Conservation (phyloP, 2,888 invertebrate species). For the Portevinia maculata region DNA sequence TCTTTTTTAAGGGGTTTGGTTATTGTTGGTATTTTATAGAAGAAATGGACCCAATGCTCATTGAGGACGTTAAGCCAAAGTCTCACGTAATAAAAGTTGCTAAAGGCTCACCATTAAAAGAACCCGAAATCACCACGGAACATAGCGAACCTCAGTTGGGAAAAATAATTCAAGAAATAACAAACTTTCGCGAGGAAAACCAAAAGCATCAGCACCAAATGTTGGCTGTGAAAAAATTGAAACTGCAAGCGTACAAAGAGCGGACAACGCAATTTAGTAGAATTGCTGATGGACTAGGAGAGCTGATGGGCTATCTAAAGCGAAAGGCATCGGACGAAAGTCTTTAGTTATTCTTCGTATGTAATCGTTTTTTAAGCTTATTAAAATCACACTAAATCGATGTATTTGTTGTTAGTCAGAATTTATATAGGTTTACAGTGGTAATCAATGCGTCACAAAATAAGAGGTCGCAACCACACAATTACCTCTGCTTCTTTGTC, state of each 20-base stretch:
- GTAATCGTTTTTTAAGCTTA: too few species aligned
- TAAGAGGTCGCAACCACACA: too few species aligned
- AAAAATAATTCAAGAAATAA: slow-evolving; percentile 31
- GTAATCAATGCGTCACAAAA: too few species aligned
- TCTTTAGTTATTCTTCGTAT: slow-evolving; percentile 4
- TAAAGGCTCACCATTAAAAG: not conserved
- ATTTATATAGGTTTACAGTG: too few species aligned
- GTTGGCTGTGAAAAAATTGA: slow-evolving; percentile 25
- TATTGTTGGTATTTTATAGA: slow-evolving; percentile 8
- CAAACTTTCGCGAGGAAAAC: slow-evolving; percentile 36
- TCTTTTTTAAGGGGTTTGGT: not conserved
- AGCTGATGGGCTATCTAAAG: slow-evolving; percentile 23
- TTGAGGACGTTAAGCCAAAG: slow-evolving; percentile 22
- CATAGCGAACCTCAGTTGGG: slow-evolving; percentile 1
- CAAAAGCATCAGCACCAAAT: slow-evolving; percentile 30
- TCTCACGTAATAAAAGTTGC: not conserved
- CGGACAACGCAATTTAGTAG: slow-evolving; percentile 39
- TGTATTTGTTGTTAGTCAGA: too few species aligned
- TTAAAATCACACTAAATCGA: too few species aligned
- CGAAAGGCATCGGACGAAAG: slow-evolving; percentile 1
- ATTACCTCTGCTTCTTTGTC: too few species aligned
- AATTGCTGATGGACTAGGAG: slow-evolving; percentile 38
- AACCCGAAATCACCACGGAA: not conserved
- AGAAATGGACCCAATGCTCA: slow-evolving; percentile 31
- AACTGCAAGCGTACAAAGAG: slow-evolving; percentile 47